Evolutionary conservation across 1,140 invertebrate species (phyloP).

Genomic region (Drusus annulatus): DNA sequence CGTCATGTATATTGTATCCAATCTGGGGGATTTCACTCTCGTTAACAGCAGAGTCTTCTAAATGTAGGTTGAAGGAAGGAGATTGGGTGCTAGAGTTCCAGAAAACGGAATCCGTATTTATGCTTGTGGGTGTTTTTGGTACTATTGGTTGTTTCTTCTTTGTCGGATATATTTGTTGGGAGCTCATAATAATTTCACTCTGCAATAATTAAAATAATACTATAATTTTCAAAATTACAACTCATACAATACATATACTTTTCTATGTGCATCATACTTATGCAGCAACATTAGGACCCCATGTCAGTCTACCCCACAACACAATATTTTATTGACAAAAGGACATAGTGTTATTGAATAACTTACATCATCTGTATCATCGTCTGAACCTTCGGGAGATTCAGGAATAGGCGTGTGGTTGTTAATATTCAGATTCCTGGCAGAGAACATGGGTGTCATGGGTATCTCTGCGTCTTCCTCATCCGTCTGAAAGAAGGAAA

Average conservation of each 20-base stretch:
- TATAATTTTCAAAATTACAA: too few species aligned
- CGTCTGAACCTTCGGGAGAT: background rate
- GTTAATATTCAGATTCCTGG: background rate
- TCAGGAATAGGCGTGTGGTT: slow-evolving; percentile 3
- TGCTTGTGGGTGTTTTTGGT: background rate
- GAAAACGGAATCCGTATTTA: background rate
- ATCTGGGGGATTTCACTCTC: background rate
- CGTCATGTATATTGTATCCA: slow-evolving; percentile 22
- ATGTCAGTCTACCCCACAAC: too few species aligned
- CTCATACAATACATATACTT: too few species aligned
- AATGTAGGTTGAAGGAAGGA: slow-evolving; percentile 3
- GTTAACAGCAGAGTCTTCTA: slow-evolving; percentile 11
- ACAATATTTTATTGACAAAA: too few species aligned
- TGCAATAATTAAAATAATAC: slow-evolving; percentile 11
- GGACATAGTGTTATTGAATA: background rate
- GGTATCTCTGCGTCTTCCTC: background rate
- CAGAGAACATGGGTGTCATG: slow-evolving; percentile 8
- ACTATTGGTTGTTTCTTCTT: background rate
- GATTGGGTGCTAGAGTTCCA: slow-evolving; percentile 8
- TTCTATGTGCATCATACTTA: too few species aligned
- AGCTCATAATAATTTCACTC: slow-evolving; percentile 9
- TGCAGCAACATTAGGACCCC: too few species aligned
- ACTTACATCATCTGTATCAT: slow-evolving; percentile 26
- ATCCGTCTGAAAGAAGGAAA: too few species aligned
- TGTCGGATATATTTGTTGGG: background rate